These are phyloP conservation scores for Mesorhabditis belari DNA, from an alignment of 2,888 invertebrate genomes.

Conservation along the genomic window DNA sequence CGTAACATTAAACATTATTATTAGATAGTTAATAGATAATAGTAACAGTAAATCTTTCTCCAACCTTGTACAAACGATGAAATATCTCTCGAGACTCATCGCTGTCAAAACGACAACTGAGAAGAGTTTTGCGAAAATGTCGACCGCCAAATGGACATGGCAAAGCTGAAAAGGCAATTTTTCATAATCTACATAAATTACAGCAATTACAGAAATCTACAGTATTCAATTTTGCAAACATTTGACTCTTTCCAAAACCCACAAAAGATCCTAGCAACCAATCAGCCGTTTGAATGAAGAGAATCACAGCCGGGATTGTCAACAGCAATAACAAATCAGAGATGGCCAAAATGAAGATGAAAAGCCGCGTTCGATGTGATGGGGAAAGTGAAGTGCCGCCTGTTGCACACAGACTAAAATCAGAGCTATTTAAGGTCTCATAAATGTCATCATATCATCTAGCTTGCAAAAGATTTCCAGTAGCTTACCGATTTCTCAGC, in stretches of 20 bases:
- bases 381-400: not conserved
- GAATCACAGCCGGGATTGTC: conserved; percentile 35
- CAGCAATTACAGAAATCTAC: too few relatives aligned
- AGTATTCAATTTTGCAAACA: conserved; percentile 2
- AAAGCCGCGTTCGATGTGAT: conserved; percentile 37
- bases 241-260: conserved; percentile 1
- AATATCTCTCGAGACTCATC: conserved; percentile 43
- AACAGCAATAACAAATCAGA: conserved; percentile 39
- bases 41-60: not conserved
- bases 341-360: conserved; percentile 39
- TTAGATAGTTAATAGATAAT: not conserved
- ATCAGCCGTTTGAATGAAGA: conserved; percentile 31
- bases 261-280: conserved; percentile 39
- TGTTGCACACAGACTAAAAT: not conserved
- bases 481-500: conserved; percentile 26
- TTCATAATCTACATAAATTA: not conserved
- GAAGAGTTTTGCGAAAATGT: conserved; percentile 41
- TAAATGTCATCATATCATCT: conserved; percentile 13
- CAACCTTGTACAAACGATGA: conserved; percentile 42
- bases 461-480: conserved; percentile 13
- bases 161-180: conserved; percentile 20
- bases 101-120: conserved; percentile 39
- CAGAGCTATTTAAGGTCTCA: not conserved
- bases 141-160: conserved; percentile 30
- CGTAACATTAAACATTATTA: too few relatives aligned